Percentiles rank a stretch among this genome's conserved stretches.
Evolutionary conservation across 1,140 invertebrate species (phyloP).

Genomic region (Trissolcus basalis): DNA sequence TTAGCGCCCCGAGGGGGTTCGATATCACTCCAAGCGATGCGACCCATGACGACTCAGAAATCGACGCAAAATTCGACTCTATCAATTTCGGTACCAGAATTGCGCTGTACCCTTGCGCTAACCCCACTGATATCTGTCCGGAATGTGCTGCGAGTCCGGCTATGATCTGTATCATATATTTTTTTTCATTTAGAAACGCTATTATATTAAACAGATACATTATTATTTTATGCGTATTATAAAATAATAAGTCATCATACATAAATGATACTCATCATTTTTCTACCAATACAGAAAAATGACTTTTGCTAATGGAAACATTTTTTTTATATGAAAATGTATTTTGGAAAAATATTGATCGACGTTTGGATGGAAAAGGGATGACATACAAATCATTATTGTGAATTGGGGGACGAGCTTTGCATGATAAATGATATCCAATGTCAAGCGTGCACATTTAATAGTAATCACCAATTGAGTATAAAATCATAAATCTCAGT

Average conservation of each 20-base stretch:
- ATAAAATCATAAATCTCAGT: background rate
- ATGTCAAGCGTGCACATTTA: background rate
- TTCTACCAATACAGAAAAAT: no score
- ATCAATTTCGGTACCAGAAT: conserved; percentile 82
- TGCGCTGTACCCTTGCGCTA: conserved; percentile 85
- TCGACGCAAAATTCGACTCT: conserved; percentile 76
- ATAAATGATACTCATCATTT: no score
- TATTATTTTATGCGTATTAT: no score
- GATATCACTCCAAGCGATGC: conserved; percentile 84
- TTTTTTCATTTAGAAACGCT: no score
- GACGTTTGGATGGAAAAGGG: no score
- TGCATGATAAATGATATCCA: background rate
- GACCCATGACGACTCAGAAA: conserved; percentile 82
- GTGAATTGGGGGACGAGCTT: background rate
- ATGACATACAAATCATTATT: no score
- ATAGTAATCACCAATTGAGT: background rate
- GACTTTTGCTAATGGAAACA: no score
- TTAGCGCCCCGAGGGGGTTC: conserved; percentile 82
- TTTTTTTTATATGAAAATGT: no score
- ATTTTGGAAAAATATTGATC: no score
- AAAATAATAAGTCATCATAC: no score
- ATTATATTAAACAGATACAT: no score
- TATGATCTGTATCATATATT: conserved; percentile 76
- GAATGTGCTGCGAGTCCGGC: conserved; percentile 83
- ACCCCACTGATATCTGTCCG: conserved; percentile 84